A percentile compares a stretch with the other conserved stretches of the same genome.
Conservation (phyloP, 2,113 vertebrate species). For the Tetraodon nigroviridis region DNA sequence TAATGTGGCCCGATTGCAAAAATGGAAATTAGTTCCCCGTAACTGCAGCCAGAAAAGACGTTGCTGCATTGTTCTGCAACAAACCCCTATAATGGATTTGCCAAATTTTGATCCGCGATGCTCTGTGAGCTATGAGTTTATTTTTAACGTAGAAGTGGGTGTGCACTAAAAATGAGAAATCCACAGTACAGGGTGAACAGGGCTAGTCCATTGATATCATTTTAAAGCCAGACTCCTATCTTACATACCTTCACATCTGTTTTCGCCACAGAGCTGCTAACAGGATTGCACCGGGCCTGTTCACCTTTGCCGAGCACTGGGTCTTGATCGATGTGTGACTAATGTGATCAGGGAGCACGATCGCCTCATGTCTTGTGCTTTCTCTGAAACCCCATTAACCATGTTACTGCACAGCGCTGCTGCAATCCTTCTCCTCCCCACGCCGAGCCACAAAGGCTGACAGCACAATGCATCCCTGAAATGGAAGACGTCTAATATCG, state of each 20-base stretch:
- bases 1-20: conserved; percentile 56
- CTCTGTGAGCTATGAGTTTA: conserved; percentile 8
- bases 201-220: conserved; percentile 19
- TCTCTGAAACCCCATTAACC: conserved; percentile 47
- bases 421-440: conserved; percentile 15
- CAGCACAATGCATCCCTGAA: conserved; percentile 28
- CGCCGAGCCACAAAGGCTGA: conserved; percentile 10
- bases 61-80: conserved; percentile 42
- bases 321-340: conserved; percentile 65
- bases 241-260: conserved; percentile 21
- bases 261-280: conserved; percentile 46
- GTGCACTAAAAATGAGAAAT: conserved; percentile 1
- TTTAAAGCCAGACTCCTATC: conserved; percentile 22
- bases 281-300: conserved; percentile 50
- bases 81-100: conserved; percentile 52
- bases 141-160: conserved; percentile 11
- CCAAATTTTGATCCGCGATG: conserved; percentile 45
- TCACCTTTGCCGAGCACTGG: conserved; percentile 57
- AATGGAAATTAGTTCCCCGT: conserved; percentile 51
- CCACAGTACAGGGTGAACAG: conserved; percentile 8
- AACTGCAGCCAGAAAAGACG: conserved; percentile 27
- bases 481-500: conserved; percentile 41
- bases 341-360: conserved; percentile 61
- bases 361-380: conserved; percentile 47
- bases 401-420: conserved; percentile 20